A percentile compares a stretch with the other conserved stretches of the same genome.
These are phyloP conservation scores for Clarias laeviceps DNA, from an alignment of 2,797 vertebrate species.

Conservation along the genomic window DNA sequence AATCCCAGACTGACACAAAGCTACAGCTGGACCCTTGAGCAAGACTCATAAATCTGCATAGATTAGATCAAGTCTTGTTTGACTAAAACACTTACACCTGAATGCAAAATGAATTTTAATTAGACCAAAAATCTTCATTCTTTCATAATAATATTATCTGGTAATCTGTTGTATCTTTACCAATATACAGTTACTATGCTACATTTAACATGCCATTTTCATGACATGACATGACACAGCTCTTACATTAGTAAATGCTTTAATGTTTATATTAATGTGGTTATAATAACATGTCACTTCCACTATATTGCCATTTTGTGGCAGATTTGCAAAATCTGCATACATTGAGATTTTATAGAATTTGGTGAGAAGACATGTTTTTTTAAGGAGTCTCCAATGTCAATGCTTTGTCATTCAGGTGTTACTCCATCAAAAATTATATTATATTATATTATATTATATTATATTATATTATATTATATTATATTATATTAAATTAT, in stretches of 20 bases:
- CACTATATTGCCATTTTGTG: background rate
- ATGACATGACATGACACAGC: background rate
- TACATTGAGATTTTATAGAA: background rate
- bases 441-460: too few species aligned
- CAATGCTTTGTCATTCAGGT: background rate
- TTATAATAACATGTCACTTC: background rate
- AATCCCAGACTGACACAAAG: conserved; percentile 12
- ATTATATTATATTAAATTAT: too few species aligned
- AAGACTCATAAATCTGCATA: conserved; percentile 18
- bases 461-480: too few species aligned
- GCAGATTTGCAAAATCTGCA: background rate
- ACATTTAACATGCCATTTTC: background rate
- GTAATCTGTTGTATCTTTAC: background rate
- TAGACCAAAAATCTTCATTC: background rate
- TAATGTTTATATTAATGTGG: background rate
- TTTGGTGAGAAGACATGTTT: background rate
- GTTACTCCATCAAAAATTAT: background rate
- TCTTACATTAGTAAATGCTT: background rate
- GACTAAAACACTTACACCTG: background rate
- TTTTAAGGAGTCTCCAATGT: background rate
- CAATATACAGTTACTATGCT: background rate
- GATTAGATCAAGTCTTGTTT: conserved; percentile 1
- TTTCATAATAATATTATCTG: background rate
- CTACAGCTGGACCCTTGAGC: background rate
- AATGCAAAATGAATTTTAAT: conserved; percentile 4